A percentile compares a stretch with the other conserved stretches of the same genome.
These are phyloP conservation scores for Drosophila grimshawi DNA, from an alignment of 1,140 invertebrate genomes.

Conservation along the genomic window DNA sequence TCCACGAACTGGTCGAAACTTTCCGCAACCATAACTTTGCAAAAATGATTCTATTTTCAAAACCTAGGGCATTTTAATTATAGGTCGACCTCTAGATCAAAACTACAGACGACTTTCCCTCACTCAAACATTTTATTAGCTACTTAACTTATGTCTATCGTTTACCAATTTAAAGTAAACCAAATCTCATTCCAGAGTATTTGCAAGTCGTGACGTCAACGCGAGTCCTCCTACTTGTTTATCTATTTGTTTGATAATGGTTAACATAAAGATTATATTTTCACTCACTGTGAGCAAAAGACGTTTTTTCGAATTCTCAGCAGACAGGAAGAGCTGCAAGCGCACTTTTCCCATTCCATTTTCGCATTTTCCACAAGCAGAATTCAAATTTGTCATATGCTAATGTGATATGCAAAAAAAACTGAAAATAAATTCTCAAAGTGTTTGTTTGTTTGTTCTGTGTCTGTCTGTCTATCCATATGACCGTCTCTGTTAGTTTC, in stretches of 20 bases:
- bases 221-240: not conserved
- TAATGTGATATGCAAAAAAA: constrained; percentile 53
- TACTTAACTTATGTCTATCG: no score
- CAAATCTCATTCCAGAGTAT: not conserved
- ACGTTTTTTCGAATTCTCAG: not conserved
- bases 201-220: not conserved
- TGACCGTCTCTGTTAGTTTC: not conserved
- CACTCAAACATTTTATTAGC: no score
- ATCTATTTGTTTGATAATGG: not conserved
- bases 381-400: constrained; percentile 55
- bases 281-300: not conserved
- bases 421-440: constrained; percentile 72
- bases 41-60: no score
- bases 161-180: no score
- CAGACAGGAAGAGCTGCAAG: constrained; percentile 9
- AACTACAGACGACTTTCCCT: no score
- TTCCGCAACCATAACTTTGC: no score
- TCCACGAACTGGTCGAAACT: no score
- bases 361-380: not conserved
- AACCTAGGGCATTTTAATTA: no score
- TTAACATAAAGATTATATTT: not conserved
- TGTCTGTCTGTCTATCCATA: not conserved
- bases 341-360: constrained; percentile 22
- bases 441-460: constrained; percentile 40
- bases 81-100: no score